Evolutionary conservation across 2,888 invertebrate species (phyloP).

Genomic region (Eupeodes latifasciatus): DNA sequence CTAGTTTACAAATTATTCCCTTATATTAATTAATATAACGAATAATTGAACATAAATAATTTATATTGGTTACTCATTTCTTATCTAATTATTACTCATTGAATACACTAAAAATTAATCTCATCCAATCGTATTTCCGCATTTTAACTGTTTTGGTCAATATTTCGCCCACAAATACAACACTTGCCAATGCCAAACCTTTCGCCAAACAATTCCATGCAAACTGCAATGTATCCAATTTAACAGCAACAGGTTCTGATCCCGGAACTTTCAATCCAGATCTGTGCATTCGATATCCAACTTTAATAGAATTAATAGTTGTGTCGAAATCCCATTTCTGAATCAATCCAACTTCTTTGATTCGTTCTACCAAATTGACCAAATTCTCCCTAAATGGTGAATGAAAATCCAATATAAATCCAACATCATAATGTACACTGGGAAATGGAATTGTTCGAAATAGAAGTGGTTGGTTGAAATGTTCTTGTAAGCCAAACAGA

Average conservation of each 20-base stretch:
- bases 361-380: neutral
- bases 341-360: slow-evolving; percentile 12
- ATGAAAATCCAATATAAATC: slow-evolving; percentile 18
- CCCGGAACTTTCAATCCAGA: no score
- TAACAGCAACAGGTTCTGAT: neutral
- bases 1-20: no score
- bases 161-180: slow-evolving; percentile 9
- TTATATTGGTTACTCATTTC: no score
- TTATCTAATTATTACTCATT: no score
- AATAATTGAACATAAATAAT: no score
- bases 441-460: neutral
- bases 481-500: slow-evolving; percentile 5
- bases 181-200: neutral
- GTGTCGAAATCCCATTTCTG: slow-evolving; percentile 37
- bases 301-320: neutral
- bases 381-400: slow-evolving; percentile 35
- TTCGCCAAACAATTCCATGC: neutral
- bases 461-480: neutral
- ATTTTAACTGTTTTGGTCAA: neutral
- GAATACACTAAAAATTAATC: neutral
- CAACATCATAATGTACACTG: neutral
- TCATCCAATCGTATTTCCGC: neutral
- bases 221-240: slow-evolving; percentile 1
- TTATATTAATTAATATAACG: no score
- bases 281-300: neutral